Percentiles rank a stretch among this genome's conserved stretches.
Conservation (phyloP, 1,140 invertebrate genomes). For the Neodiprion pinetum region DNA sequence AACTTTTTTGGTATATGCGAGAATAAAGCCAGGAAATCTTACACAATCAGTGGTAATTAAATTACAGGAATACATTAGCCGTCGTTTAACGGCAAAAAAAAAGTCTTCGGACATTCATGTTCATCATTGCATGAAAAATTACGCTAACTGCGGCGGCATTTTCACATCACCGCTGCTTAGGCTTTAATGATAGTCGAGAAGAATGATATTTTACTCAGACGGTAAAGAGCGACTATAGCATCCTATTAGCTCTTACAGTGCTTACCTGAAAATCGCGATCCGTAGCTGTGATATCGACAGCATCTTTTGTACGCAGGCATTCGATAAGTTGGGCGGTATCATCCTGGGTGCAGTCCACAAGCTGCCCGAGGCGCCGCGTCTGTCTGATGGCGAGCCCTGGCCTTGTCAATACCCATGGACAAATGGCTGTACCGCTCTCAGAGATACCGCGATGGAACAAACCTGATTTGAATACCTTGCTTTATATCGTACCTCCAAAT, state of each 20-base stretch:
- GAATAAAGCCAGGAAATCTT: too few relatives aligned
- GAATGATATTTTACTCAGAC: too few relatives aligned
- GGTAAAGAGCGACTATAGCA: too few relatives aligned
- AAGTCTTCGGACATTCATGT: too few relatives aligned
- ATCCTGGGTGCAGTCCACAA: slow-evolving; percentile 65
- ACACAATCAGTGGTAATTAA: too few relatives aligned
- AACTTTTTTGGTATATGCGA: too few relatives aligned
- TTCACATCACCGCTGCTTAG: too few relatives aligned
- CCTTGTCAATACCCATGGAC: slow-evolving; percentile 76
- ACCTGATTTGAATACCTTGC: slow-evolving; percentile 54
- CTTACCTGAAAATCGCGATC: slow-evolving; percentile 70
- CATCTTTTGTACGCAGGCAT: slow-evolving; percentile 67
- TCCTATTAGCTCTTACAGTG: slow-evolving; percentile 17
- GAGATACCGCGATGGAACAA: slow-evolving; percentile 78
- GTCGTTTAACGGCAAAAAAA: too few relatives aligned
- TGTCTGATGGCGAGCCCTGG: slow-evolving; percentile 68
- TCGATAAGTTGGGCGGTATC: slow-evolving; percentile 61
- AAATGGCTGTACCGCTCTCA: slow-evolving; percentile 80
- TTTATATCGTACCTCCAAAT: neutral
- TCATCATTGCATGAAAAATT: too few relatives aligned
- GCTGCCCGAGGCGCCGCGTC: slow-evolving; percentile 68
- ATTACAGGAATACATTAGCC: too few relatives aligned
- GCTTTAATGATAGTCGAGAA: too few relatives aligned
- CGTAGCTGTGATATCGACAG: slow-evolving; percentile 67
- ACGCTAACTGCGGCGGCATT: too few relatives aligned